Percentiles rank a stretch among this genome's conserved stretches.
phyloP scores from a whole-genome alignment of 2,888 invertebrate species.

The Listrodromus nycthemerus region DNA sequence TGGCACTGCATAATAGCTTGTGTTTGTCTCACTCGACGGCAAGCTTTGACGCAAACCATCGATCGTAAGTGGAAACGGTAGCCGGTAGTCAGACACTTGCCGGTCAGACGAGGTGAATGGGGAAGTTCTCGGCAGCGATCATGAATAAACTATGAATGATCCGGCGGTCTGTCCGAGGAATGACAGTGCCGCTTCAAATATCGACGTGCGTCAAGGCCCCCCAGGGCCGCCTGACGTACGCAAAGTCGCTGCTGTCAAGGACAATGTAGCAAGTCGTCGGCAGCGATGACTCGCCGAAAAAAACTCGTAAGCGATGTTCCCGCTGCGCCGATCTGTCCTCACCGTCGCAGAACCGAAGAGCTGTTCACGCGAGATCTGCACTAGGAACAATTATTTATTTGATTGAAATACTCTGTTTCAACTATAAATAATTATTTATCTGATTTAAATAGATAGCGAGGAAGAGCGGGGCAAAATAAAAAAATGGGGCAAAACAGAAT shows the following conservation, averaged over 20 bases:
- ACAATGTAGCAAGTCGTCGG: slow-evolving; percentile 19
- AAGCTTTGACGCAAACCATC: neutral
- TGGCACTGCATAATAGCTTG: slow-evolving; percentile 1
- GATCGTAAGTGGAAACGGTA: slow-evolving; percentile 56
- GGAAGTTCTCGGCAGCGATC: slow-evolving; percentile 36
- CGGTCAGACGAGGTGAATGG: slow-evolving; percentile 66
- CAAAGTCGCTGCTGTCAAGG: slow-evolving; percentile 46
- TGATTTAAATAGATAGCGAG: neutral
- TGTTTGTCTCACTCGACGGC: slow-evolving; percentile 19
- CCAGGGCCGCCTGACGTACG: slow-evolving; percentile 57
- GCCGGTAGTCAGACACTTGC: slow-evolving; percentile 65
- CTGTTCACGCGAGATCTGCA: neutral
- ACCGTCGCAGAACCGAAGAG: slow-evolving; percentile 2
- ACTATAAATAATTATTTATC: no score
- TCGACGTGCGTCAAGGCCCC: slow-evolving; percentile 67
- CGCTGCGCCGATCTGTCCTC: slow-evolving; percentile 30
- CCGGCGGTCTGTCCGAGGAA: slow-evolving; percentile 69
- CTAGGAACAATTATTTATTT: neutral
- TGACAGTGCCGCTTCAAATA: slow-evolving; percentile 78
- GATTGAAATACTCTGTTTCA: no score
- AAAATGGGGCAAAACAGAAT: no score
- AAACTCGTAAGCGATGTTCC: slow-evolving; percentile 24
- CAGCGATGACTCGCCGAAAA: slow-evolving; percentile 74
- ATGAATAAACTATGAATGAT: slow-evolving; percentile 74
- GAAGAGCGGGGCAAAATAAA: no score